Conservation (phyloP, 2,888 invertebrate species). For the Lepidocyrtinus sp. region DNA sequence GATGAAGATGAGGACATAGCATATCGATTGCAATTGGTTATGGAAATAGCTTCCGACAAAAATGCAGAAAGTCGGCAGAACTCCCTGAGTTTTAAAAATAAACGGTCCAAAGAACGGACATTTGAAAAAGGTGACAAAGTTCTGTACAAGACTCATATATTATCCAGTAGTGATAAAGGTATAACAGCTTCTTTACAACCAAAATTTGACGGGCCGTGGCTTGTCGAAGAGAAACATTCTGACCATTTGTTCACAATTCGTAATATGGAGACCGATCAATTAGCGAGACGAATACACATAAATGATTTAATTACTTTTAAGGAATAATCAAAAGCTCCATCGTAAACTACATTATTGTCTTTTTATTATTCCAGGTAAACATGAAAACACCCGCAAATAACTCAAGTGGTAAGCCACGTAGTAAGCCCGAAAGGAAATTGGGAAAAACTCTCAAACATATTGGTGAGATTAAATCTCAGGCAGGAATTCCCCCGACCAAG, state of each 20-base stretch:
- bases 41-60: conserved; percentile 42
- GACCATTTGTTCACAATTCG: conserved; percentile 31
- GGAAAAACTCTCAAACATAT: too few relatives aligned
- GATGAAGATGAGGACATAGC: conserved; percentile 21
- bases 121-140: conserved; percentile 50
- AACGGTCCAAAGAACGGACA: conserved; percentile 9
- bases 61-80: background rate
- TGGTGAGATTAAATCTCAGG: too few relatives aligned
- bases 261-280: conserved; percentile 7
- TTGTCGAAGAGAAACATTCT: conserved; percentile 14
- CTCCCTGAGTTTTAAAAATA: conserved; percentile 39
- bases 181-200: conserved; percentile 30
- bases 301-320: conserved; percentile 42
- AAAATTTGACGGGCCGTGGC: conserved; percentile 54
- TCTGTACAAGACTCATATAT: conserved; percentile 32
- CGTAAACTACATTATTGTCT: background rate
- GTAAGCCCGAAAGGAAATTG: too few relatives aligned
- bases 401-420: too few relatives aligned
- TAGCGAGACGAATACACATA: conserved; percentile 41
- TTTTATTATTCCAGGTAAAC: background rate
- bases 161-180: conserved; percentile 50
- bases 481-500: too few relatives aligned
- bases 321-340: background rate
- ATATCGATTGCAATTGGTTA: conserved; percentile 23
- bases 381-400: background rate